phyloP scores from a whole-genome alignment of 2,113 vertebrate species.

The Salvator merianae region DNA sequence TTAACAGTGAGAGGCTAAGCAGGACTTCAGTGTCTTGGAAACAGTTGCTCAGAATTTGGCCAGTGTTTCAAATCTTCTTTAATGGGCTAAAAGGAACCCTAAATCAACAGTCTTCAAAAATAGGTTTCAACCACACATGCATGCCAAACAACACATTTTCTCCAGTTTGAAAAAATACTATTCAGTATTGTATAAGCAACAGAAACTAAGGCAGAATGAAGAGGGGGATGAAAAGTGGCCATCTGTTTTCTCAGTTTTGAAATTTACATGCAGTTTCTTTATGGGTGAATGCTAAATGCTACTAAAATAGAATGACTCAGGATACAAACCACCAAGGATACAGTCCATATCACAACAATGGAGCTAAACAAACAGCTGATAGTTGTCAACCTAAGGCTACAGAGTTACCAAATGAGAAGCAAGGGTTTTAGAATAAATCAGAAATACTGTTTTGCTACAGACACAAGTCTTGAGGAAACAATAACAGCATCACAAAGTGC shows the following conservation, averaged over 20 bases:
- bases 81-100: constrained; percentile 28
- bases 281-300: constrained; percentile 46
- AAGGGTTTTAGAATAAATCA: constrained; percentile 59
- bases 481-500: constrained; percentile 39
- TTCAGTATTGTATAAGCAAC: constrained; percentile 61
- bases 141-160: constrained; percentile 41
- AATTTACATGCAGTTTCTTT: constrained; percentile 43
- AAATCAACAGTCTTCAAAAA: constrained; percentile 55
- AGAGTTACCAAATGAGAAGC: constrained; percentile 50
- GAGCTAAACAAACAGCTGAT: background rate
- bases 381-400: constrained; percentile 53
- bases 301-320: constrained; percentile 19
- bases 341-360: background rate
- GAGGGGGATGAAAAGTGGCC: constrained; percentile 41
- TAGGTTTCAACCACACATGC: constrained; percentile 74
- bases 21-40: constrained; percentile 63
- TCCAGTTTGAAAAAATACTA: constrained; percentile 13
- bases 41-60: constrained; percentile 62
- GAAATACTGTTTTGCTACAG: background rate
- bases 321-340: constrained; percentile 17
- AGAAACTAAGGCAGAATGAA: constrained; percentile 60
- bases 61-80: constrained; percentile 57
- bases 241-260: constrained; percentile 33
- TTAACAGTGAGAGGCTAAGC: constrained; percentile 60
- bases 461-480: background rate